Conservation (phyloP, 2,113 vertebrate species). For the Neomonachus schauinslandi region DNA sequence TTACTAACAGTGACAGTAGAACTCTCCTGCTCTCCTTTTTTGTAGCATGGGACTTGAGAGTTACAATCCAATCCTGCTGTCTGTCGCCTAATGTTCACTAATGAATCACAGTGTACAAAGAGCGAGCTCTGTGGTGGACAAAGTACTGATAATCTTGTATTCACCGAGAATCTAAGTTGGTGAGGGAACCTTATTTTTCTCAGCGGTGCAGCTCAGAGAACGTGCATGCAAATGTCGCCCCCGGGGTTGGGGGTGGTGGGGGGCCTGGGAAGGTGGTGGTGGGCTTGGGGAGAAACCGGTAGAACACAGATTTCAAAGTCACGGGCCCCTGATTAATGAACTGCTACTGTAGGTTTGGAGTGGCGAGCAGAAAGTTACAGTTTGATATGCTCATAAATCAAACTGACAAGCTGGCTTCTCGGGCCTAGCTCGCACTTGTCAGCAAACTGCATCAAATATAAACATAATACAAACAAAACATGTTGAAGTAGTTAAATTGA, state of each 20-base stretch:
- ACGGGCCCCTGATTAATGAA: constrained; percentile 93
- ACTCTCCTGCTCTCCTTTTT: constrained; percentile 72
- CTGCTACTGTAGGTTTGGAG: constrained; percentile 91
- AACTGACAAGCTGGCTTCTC: constrained; percentile 93
- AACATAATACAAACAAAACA: constrained; percentile 94
- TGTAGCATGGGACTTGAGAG: constrained; percentile 80
- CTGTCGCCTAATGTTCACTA: constrained; percentile 79
- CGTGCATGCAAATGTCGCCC: constrained; percentile 89
- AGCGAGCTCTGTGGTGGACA: constrained; percentile 80
- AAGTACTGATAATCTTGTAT: constrained; percentile 84
- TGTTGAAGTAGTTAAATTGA: constrained; percentile 95
- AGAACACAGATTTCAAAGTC: constrained; percentile 91
- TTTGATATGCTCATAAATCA: constrained; percentile 97
- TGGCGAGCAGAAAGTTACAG: constrained; percentile 91
- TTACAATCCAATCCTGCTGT: constrained; percentile 74
- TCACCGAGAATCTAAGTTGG: constrained; percentile 75
- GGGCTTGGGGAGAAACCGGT: constrained; percentile 66
- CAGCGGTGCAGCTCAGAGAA: constrained; percentile 85
- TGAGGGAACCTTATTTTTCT: constrained; percentile 82
- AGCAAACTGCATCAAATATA: constrained; percentile 91
- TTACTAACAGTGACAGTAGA: constrained; percentile 77
- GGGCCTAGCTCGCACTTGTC: constrained; percentile 90
- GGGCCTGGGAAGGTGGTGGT: neutral
- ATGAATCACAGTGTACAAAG: constrained; percentile 82
- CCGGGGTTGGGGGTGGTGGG: constrained; percentile 69